These are phyloP conservation scores for Oeneis ivallda DNA, from an alignment of 2,888 invertebrate species.

Conservation along the genomic window DNA sequence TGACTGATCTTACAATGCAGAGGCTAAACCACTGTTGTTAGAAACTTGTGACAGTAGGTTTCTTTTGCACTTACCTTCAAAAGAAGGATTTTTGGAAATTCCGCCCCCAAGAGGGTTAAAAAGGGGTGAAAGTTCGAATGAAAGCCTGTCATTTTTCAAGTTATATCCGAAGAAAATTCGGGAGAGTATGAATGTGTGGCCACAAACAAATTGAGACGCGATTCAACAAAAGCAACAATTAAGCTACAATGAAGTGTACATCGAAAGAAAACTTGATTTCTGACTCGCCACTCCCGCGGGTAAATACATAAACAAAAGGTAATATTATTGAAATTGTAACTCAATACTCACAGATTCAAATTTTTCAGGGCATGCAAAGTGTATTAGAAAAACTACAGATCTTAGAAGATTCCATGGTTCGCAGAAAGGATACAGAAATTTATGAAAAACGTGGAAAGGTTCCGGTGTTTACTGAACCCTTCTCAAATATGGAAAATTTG, in stretches of 20 bases:
- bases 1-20: no score
- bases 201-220: conserved; percentile 94
- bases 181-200: conserved; percentile 97
- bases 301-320: conserved; percentile 61
- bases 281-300: conserved; percentile 95
- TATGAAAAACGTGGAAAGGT: conserved; percentile 91
- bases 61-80: no score
- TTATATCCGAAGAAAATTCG: conserved; percentile 97
- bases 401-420: conserved; percentile 93
- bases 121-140: no score
- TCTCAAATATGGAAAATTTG: conserved; percentile 92
- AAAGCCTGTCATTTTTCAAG: no score
- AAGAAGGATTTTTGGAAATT: no score
- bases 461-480: conserved; percentile 93
- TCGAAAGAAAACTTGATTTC: conserved; percentile 94
- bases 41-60: no score
- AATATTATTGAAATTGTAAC: not conserved
- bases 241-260: conserved; percentile 91
- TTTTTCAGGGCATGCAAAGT: conserved; percentile 92
- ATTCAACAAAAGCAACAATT: conserved; percentile 92
- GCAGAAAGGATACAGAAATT: conserved; percentile 86
- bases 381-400: conserved; percentile 96
- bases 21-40: no score
- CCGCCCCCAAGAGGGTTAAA: no score
- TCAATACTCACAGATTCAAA: not conserved